phyloP scores from a whole-genome alignment of 2,113 vertebrate species.

The Hepsetus odoe region DNA sequence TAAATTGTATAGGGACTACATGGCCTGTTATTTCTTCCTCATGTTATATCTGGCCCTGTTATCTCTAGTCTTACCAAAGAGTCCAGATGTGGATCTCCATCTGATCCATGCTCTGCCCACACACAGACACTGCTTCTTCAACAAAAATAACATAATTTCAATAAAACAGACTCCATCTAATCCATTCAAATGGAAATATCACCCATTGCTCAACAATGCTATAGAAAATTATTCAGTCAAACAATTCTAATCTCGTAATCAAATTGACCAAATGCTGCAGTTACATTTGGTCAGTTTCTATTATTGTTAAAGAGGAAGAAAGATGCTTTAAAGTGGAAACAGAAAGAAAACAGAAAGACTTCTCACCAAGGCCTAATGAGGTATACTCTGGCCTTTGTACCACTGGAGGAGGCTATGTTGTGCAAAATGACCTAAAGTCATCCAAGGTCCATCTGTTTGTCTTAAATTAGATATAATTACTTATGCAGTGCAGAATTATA shows the following conservation, averaged over 20 bases:
- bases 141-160: slow-evolving; percentile 21
- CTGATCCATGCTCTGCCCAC: neutral
- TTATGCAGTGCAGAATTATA: neutral
- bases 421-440: slow-evolving; percentile 33
- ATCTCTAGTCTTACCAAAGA: slow-evolving; percentile 41
- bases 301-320: neutral
- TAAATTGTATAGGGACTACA: too few relatives aligned
- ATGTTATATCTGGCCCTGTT: too few relatives aligned
- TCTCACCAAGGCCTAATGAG: neutral
- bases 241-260: too few relatives aligned
- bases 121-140: too few relatives aligned
- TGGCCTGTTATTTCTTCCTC: too few relatives aligned
- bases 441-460: slow-evolving; percentile 34
- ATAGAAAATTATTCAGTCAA: neutral
- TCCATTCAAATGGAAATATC: neutral
- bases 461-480: slow-evolving; percentile 6
- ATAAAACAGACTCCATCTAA: neutral
- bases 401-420: neutral
- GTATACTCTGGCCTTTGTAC: neutral
- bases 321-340: neutral
- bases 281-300: neutral
- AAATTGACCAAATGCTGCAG: neutral
- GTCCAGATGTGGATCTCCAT: slow-evolving; percentile 37
- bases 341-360: neutral
- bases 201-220: neutral